phyloP scores from a whole-genome alignment of 2,113 vertebrate species.

The Laterallus jamaicensis region DNA sequence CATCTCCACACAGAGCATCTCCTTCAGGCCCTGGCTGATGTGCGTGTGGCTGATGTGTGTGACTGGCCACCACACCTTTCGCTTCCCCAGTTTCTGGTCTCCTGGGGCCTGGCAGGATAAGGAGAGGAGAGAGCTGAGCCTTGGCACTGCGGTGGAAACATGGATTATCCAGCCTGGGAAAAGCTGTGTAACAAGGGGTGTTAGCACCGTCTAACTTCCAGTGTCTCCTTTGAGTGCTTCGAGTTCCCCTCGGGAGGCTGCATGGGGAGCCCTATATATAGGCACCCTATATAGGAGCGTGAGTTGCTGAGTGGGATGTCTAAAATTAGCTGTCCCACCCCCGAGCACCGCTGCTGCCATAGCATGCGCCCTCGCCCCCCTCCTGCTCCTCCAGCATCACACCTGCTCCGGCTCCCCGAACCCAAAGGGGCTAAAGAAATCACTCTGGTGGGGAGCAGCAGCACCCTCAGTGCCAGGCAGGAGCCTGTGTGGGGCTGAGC shows the following conservation, averaged over 20 bases:
- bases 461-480: neutral
- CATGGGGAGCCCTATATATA: conserved; percentile 44
- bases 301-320: conserved; percentile 48
- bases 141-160: fast-evolving
- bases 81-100: neutral
- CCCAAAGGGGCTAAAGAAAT: neutral
- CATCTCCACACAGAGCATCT: neutral
- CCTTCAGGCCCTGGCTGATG: fast-evolving
- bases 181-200: neutral
- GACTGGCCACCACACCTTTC: neutral
- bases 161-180: neutral
- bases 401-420: neutral
- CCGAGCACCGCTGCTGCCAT: neutral
- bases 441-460: fast-evolving
- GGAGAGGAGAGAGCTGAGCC: neutral
- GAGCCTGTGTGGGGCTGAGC: neutral
- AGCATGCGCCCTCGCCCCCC: neutral
- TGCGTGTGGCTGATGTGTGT: fast-evolving
- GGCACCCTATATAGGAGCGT: conserved; percentile 12
- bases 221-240: neutral
- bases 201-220: fast-evolving
- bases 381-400: neutral
- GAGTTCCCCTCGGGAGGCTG: neutral
- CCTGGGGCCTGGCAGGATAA: neutral
- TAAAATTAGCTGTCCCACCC: conserved; percentile 60